A percentile compares a stretch with the other conserved stretches of the same genome.
phyloP scores from a whole-genome alignment of 2,113 vertebrate species.

The Gymnobelideus leadbeateri region DNA sequence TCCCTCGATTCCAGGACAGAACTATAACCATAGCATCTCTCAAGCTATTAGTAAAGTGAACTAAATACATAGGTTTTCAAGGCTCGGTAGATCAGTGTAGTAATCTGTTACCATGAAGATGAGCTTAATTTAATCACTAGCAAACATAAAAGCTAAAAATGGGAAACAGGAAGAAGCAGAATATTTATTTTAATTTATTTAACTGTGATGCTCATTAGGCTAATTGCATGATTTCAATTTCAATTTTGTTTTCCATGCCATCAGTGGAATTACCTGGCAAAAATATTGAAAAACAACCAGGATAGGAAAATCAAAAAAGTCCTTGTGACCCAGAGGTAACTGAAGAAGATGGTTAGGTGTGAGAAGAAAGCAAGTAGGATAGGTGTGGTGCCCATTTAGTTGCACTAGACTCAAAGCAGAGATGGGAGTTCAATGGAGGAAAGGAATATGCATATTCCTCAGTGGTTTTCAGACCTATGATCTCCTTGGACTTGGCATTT shows the following conservation, averaged over 20 bases:
- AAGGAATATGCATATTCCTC: background rate
- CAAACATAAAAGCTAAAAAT: conserved; percentile 23
- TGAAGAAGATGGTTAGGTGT: background rate
- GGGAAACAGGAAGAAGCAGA: background rate
- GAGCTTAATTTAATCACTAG: background rate
- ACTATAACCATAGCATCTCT: background rate
- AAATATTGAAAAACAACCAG: background rate
- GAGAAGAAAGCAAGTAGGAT: conserved; percentile 8
- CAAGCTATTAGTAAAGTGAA: background rate
- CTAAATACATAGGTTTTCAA: background rate
- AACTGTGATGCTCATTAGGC: background rate
- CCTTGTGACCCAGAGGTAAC: background rate
- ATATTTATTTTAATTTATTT: conserved; percentile 34
- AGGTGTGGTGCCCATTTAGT: background rate
- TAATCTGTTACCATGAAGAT: background rate
- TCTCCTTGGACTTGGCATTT: background rate
- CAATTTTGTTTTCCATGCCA: conserved; percentile 21
- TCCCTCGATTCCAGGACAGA: background rate
- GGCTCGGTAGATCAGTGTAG: background rate
- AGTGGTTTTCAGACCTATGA: background rate
- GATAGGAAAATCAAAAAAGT: conserved; percentile 1
- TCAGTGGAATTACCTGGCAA: background rate
- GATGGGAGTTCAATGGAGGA: background rate
- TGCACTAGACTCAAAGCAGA: background rate
- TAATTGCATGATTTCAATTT: conserved; percentile 25